Base-by-base conservation (phyloP, 1,140 invertebrate genomes). In the Papilio aristodemus region DNA sequence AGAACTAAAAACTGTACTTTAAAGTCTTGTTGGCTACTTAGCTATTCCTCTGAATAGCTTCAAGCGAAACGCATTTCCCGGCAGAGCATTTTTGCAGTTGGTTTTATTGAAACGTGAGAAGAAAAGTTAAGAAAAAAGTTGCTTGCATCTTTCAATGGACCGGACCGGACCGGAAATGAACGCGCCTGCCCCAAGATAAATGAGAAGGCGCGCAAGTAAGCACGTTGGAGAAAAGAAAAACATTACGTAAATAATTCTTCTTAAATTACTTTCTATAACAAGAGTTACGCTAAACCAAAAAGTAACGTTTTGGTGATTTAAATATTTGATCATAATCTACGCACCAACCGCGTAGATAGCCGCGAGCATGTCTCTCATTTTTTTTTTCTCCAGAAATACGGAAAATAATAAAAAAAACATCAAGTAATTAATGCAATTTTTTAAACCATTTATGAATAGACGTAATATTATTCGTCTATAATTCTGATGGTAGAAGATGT, bases 61-160 rank as follows among this genome's bases (percentile, higher is more conserved):
- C 19, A 54, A 54, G 46, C 46, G 46, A 54, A 54, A 54, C 46
- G 46, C 46, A 54, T 54, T 54, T 54, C 46, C 46, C 46, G 46
- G 46, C 19, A 19, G 19, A 22, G 19, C 46, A 54, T 54, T 54
- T 54, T 54, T 54, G 19, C 46, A 54, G 46, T 54, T 25, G 46
- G 46, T 54, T 54, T 54, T 54, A 54, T 54, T 54, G 19, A 54
- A 54, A 54, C 46, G 46, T 54, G 46, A 54, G 46, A 54, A 10
- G 46, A 54, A 32, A 54, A 54, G 46, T 54, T 54, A 54, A 54
- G 46, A 54, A 54, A 54, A 54, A 54, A 54, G 46, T 54, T 22
- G 46, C 46, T 54, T 22, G 46, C 46, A 54, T 54, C 46, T 54
- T 54, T 54, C 46, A 54, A 54, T 54, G 19, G 46, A 54, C 46